phyloP scores from a whole-genome alignment of 1,140 invertebrate genomes.

The Drosophila obscura region DNA sequence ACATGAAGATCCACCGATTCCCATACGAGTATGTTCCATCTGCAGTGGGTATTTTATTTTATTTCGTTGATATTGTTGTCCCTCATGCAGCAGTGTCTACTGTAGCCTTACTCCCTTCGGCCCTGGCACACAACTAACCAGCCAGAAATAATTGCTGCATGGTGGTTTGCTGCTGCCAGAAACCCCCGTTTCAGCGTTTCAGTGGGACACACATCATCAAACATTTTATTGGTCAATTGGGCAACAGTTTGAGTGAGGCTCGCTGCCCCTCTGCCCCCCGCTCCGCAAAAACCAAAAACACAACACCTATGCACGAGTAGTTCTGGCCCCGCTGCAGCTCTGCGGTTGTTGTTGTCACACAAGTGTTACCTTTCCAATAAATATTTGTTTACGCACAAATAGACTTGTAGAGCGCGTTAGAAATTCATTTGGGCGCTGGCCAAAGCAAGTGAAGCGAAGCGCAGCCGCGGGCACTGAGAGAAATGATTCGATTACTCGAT shows the following conservation, averaged over 20 bases:
- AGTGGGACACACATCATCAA: conserved; percentile 63
- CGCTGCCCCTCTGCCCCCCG: neutral
- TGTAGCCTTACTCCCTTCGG: neutral
- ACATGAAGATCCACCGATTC: too few species aligned
- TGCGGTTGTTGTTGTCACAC: conserved; percentile 46
- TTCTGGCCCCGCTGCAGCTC: conserved; percentile 22
- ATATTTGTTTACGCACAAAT: conserved; percentile 81
- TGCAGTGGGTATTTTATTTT: too few species aligned
- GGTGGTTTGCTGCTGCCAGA: conserved; percentile 18
- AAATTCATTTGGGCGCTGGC: conserved; percentile 41
- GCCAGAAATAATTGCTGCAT: conserved; percentile 61
- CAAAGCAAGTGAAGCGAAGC: conserved; percentile 63
- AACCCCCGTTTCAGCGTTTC: conserved; percentile 3
- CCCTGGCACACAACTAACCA: conserved; percentile 35
- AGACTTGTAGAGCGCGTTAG: conserved; percentile 73
- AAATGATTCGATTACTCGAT: neutral
- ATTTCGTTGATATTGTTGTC: neutral
- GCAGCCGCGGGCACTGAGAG: conserved; percentile 20
- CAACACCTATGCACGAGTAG: neutral
- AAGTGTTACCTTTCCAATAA: conserved; percentile 81
- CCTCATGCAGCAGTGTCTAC: neutral
- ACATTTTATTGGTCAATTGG: conserved; percentile 78
- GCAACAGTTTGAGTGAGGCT: conserved; percentile 45
- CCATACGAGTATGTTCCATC: too few species aligned
- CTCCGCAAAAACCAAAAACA: neutral